Conservation (phyloP, 2,113 vertebrate genomes). For the Recurvirostra avosetta region DNA sequence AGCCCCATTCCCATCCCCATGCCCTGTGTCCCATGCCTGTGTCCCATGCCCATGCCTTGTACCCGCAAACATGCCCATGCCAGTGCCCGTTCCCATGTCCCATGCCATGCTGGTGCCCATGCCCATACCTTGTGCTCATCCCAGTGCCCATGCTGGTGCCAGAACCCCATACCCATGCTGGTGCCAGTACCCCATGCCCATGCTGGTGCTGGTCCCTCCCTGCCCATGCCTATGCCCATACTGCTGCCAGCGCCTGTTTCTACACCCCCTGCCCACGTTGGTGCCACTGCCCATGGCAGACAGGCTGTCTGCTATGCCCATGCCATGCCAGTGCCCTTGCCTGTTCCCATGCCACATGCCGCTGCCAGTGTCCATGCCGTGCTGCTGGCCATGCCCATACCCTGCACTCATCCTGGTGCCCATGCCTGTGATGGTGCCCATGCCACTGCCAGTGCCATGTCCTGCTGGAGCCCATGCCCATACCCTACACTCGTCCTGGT, state of each 20-base stretch:
- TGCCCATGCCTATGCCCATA: no score
- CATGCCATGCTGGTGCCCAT: background rate
- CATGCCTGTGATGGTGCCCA: background rate
- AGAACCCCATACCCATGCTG: no score
- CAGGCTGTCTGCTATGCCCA: no score
- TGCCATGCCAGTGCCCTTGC: no score
- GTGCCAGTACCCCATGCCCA: no score
- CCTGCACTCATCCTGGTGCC: background rate
- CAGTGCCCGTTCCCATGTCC: background rate
- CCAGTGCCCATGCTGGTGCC: background rate
- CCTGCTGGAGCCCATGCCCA: background rate
- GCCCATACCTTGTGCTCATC: background rate
- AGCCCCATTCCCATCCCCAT: background rate
- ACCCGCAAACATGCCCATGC: background rate
- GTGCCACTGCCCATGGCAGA: no score
- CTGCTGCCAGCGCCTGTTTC: no score
- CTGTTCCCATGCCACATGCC: no score
- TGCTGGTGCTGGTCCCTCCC: no score
- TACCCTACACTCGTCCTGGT: background rate
- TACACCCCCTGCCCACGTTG: no score
- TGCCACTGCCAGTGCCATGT: background rate
- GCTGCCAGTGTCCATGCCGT: background rate
- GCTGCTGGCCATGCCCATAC: background rate
- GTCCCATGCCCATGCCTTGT: background rate
- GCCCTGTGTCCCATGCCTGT: no score